Base-by-base conservation (phyloP, 2,113 vertebrate species). In the Lates calcarifer region DNA sequence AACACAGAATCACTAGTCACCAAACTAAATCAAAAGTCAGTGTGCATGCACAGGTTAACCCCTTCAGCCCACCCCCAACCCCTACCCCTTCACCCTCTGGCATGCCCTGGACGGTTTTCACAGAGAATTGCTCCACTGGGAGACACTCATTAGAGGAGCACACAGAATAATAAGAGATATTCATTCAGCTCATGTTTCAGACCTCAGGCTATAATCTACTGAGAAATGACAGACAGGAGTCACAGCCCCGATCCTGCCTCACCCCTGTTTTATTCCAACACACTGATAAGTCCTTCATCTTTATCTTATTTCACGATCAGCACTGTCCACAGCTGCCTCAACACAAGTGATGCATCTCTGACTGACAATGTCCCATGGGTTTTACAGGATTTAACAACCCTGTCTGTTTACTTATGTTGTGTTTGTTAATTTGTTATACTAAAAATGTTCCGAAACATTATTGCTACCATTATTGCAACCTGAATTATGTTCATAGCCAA, bases 151-250 rank as follows among this genome's bases (percentile, higher is more conserved):
- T 79, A 86, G 69, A 86, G 76, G 83, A 57, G 66, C 73, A 73
- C 69, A 72, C 39, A 31, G 53, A 78, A 74, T 45, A 86, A 83
- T 64, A 60, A 49, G 66, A 5, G 60, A 74, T 87, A 66, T 49
- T 69, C 72, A 91, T 91, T 86, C 90, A 67, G 74, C 81, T 93
- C 87, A 83, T 29, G 86, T 63, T 87, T 33, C 61, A 56, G 69
- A 78, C 85, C 82, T 75, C 56, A 28, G 87, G 87, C 89, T 82
- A 66, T 74, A 53, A 83, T 81, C 80, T 83, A 68, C 60, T 62
- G 76, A 83, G 78, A 65, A 45, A 70, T 81, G 79, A 86, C 65
- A 63, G 69, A 49, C 37, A 69, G 37, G 43, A 75, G 43, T 82
- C 69, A 83, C 79, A 83, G 33, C 43, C 51, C 15, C 31, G 8